These are phyloP conservation scores for Sphaeridia pumilis DNA, from an alignment of 2,888 invertebrate genomes.

Conservation along the genomic window DNA sequence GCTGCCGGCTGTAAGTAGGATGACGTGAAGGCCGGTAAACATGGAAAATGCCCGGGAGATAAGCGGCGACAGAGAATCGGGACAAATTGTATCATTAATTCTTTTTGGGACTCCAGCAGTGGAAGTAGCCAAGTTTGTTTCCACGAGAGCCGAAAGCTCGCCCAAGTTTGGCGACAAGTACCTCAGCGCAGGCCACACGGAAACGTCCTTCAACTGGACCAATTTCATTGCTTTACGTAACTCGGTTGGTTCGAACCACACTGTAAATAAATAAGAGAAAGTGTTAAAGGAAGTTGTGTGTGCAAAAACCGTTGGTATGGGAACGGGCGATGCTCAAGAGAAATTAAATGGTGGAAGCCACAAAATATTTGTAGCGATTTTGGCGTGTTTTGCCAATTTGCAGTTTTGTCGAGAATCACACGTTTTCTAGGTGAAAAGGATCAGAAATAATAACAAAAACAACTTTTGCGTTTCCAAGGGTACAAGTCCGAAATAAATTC, in stretches of 20 bases:
- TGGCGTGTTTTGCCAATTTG: too few relatives aligned
- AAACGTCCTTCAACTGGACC: slow-evolving; percentile 53
- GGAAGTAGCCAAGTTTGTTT: neutral
- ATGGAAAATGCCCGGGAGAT: slow-evolving; percentile 9
- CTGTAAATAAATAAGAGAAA: slow-evolving; percentile 45
- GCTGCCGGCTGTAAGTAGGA: slow-evolving; percentile 31
- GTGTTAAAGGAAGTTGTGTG: too few relatives aligned
- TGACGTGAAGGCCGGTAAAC: slow-evolving; percentile 25
- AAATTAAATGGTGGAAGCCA: too few relatives aligned
- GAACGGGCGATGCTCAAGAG: too few relatives aligned
- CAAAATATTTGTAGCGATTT: too few relatives aligned
- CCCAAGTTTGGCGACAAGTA: slow-evolving; percentile 63
- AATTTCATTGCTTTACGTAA: slow-evolving; percentile 60
- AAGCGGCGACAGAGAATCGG: slow-evolving; percentile 3
- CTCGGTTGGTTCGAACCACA: slow-evolving; percentile 86
- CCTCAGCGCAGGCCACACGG: slow-evolving; percentile 41
- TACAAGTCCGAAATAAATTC: too few relatives aligned
- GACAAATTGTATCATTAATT: slow-evolving; percentile 2
- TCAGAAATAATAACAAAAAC: too few relatives aligned
- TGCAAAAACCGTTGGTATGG: too few relatives aligned
- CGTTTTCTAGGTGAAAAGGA: too few relatives aligned
- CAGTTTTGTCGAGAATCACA: too few relatives aligned
- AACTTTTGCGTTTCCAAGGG: too few relatives aligned
- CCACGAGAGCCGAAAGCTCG: slow-evolving; percentile 39
- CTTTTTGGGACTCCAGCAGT: neutral